Base-by-base conservation (phyloP, 2,888 invertebrate genomes). In the Celastrina argiolus region DNA sequence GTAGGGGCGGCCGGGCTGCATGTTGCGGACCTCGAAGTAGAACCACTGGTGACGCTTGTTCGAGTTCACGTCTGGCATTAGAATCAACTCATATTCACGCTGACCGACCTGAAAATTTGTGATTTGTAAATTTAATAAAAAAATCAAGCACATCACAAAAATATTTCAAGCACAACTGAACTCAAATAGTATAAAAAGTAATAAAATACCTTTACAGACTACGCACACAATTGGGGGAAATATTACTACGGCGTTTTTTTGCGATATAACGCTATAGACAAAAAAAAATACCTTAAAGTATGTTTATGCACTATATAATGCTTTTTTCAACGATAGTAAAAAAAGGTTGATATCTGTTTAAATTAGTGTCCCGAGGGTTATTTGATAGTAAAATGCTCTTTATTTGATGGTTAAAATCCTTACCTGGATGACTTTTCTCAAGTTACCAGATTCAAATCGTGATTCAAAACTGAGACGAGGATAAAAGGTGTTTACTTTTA, bases 21-120 rank as follows among this genome's bases (percentile, higher is more conserved):
- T 96, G 81, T 95, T 95, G 51, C 93, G 92, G n/a, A 97, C 94
- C 87, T 96, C 95, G 79, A 97, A 97, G 86, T 97, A 97, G 85
- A 97, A 97, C 97, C 97, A 97, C 78, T 97, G 96, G 79, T 95
- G 95, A 71, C 97, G 94, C 68, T 93, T 93, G 26, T 92, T 92
- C 1, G 96, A 95, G 85, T 97, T 96, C 58, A 97, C 94, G 80
- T 97, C 97, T 0, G 97, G 95, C 83, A 94, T 95, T 69, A 97
- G 84, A 69, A 97, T 94, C 70, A 97, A 88, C 80, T 97, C 96
- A 81, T 97, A 97, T 78, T 97, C 97, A 77, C 92, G 91, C 59
- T 93, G 91, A 72, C 94, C 94, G 77, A 95, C 93, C 96, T 96
- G 84, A 65, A 91, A 82, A 74, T 67, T 72, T 63, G 67, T 31